Evolutionary conservation across 2,113 vertebrate species (phyloP), one percentile per base, ranked within the genome.

Genomic region (Crocuta crocuta): DNA sequence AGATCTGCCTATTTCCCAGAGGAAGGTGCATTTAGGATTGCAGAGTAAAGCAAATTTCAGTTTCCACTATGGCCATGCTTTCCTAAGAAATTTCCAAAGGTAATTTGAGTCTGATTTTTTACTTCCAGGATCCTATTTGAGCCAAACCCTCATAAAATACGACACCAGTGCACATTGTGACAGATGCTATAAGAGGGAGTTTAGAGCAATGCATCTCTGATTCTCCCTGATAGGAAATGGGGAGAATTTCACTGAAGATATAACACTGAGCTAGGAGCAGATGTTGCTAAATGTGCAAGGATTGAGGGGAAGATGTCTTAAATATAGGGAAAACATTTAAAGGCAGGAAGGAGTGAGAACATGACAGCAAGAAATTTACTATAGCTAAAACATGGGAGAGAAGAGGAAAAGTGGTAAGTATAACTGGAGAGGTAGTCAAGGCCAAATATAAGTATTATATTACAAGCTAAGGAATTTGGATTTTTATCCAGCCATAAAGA

Each of bases 61-160:
- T 50, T 85, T 39, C 28, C 24, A 71, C 2, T 55, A 45, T 87
- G 93, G 39, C 45, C 35, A 2, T 50, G 28, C 65, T 71, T 91
- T 87, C 33, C 61, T 93, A 63, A 70, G 73, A 91, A 73, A 61
- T 95, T 91, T 80, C 45, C 45, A 17, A 84, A 88, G 55, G 31
- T 80, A 91, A 45, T 94, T 71, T 58, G 15, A 93, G 53, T 73
- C 58, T 86, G 50, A 87, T 83, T 83, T 95, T 93, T 71, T 70
- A 76, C 68, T 71, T 70, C 19, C 13, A 24, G 33, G 24, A 50
- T 79, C 61, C 68, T 16, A 1, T n/a, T 70, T 33, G 79, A 85
- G n/a, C n/a, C 50, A 94, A 21, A 53, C 15, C 24, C 33, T 63
- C n/a, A 43, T 79, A 79, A 65, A 90, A 94, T 63, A 23, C 15